Evolutionary conservation across 2,888 invertebrate species (phyloP), one percentile per base, ranked within the genome.

Genomic region (Agriopis leucophaearia): DNA sequence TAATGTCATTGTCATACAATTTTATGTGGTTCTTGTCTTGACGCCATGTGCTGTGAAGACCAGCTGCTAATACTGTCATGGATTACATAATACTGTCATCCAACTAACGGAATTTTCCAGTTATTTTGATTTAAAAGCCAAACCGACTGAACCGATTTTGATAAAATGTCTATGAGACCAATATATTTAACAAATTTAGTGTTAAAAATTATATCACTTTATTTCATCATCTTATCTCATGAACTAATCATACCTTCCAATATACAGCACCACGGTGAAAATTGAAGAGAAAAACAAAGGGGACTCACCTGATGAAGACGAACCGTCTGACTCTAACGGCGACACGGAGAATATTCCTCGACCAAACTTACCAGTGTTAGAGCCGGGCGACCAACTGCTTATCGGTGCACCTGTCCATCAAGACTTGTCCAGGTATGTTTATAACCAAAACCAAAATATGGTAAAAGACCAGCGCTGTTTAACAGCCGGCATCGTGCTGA

Each of bases 321-420:
- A 73, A 69, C 66, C 78, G 60, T 66, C 69, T 15, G 75, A 70
- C 68, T 59, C 80, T 0, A 64, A 79, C 74, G 69, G 77, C 59
- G 75, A 81, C 38, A 71, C 83, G 38, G 86, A 87, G 66, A 78
- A 81, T 64, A 70, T 76, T 12, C 81, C 85, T 4, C 70, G 82
- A 66, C 72, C 78, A 2, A 83, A 88, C 44, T 75, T 96, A 10
- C 95, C 96, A 0, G 89, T 93, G 0, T 75, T 96, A n/a, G 94
- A 95, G 73, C 95, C 96, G 0, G 96, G 96, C 0, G 96, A 97
- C 86, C 93, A 95, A 38, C 86, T 96, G 6, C 86, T 96, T 0
- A 94, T 96, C 55, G 93, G 95, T 1, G 44, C 64, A 7, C 66
- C 66, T 2, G 69, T 56, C 56, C 68, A 45, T 7, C 66, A 58